phyloP scores from a whole-genome alignment of 2,797 vertebrate genomes.

The Florisuga fusca region DNA sequence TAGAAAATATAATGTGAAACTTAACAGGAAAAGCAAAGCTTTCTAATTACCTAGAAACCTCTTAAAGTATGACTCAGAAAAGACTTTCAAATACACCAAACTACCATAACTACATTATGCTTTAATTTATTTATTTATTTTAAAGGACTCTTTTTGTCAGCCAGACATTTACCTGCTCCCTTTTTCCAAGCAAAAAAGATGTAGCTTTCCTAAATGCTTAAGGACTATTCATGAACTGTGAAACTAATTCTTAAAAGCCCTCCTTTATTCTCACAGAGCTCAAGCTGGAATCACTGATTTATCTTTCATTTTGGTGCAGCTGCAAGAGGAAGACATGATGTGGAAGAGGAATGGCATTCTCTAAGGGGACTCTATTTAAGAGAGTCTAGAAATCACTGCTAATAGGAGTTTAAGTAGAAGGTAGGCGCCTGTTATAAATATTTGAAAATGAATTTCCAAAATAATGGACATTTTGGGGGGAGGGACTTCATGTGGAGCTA shows the following conservation, averaged over 20 bases:
- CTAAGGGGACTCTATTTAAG: background rate
- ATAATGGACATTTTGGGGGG: background rate
- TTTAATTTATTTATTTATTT: too few relatives aligned
- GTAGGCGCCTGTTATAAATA: background rate
- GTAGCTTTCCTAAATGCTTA: background rate
- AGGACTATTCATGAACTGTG: background rate
- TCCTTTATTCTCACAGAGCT: background rate
- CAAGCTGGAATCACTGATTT: background rate
- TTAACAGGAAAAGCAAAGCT: background rate
- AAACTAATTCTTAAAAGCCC: background rate
- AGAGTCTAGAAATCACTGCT: background rate
- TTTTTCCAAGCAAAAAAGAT: background rate
- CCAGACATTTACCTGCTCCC: background rate
- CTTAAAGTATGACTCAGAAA: background rate
- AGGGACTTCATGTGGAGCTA: background rate
- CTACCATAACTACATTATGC: background rate
- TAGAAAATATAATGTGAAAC: background rate
- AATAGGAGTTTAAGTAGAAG: background rate
- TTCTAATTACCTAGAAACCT: conserved; percentile 15
- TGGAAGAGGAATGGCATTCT: background rate
- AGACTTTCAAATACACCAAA: background rate
- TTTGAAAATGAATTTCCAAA: background rate
- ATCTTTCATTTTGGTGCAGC: background rate
- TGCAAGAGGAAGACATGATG: background rate
- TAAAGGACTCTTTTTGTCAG: background rate